phyloP scores from a whole-genome alignment of 1,140 invertebrate genomes.

The Drosophila erecta region DNA sequence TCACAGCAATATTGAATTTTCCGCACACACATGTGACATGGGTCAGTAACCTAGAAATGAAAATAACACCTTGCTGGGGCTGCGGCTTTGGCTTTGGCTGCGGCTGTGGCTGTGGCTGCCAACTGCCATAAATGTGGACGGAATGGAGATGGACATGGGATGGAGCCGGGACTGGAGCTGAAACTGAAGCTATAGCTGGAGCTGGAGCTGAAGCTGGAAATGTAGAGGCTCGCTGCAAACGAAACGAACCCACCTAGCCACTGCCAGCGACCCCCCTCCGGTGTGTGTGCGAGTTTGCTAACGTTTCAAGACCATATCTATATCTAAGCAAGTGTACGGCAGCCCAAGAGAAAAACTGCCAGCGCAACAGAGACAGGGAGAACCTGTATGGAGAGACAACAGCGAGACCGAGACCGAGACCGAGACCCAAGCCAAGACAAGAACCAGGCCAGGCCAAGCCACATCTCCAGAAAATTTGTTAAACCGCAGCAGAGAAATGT shows the following conservation, averaged over 20 bases:
- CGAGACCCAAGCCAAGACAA: conserved; percentile 34
- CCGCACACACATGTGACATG: conserved; percentile 80
- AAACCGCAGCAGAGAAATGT: conserved; percentile 77
- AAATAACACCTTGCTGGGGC: conserved; percentile 75
- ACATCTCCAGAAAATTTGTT: conserved; percentile 77
- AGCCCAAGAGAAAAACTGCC: conserved; percentile 47
- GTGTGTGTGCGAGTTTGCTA: conserved; percentile 54
- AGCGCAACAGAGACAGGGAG: conserved; percentile 31
- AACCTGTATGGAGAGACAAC: conserved; percentile 77
- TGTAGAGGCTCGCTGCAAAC: conserved; percentile 43
- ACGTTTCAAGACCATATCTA: conserved; percentile 76
- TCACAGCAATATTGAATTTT: conserved; percentile 83
- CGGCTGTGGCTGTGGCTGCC: conserved; percentile 41
- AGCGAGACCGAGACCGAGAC: conserved; percentile 28
- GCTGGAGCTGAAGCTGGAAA: conserved; percentile 26
- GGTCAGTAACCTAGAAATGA: conserved; percentile 82
- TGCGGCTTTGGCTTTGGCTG: conserved; percentile 33
- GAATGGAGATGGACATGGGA: conserved; percentile 62
- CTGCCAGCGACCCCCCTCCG: conserved; percentile 39
- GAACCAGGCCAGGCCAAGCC: conserved; percentile 41
- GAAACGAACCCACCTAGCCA: conserved; percentile 56
- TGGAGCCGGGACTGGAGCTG: conserved; percentile 25
- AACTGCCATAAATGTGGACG: conserved; percentile 78
- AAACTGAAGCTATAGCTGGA: conserved; percentile 1
- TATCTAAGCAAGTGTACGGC: conserved; percentile 78